Percentiles rank a stretch among this genome's conserved stretches.
Evolutionary conservation across 92 coral and sea anemone species (phyloP).

Genomic region (Meandrina meandrites): DNA sequence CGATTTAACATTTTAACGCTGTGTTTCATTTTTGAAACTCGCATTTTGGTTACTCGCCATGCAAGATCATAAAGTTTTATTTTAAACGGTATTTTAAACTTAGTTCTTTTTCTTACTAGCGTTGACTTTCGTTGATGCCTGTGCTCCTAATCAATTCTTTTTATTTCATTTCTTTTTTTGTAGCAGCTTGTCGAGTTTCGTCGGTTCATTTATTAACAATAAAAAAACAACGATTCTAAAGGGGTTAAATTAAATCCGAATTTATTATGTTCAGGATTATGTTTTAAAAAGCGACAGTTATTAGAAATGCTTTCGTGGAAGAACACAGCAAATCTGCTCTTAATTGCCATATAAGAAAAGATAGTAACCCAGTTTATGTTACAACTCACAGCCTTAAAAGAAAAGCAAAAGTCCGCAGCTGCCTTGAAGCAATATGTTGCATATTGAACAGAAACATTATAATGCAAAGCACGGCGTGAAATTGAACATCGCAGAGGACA

Average conservation of each 20-base stretch:
- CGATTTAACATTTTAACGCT: background rate
- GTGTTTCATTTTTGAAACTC: background rate
- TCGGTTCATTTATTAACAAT: background rate
- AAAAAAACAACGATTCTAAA: background rate
- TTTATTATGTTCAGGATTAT: too few species aligned
- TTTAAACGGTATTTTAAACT: background rate
- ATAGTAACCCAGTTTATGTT: background rate
- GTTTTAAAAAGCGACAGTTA: background rate
- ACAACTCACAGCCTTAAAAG: background rate
- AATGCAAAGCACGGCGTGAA: constrained; percentile 20
- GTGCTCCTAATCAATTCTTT: background rate
- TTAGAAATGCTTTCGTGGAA: background rate
- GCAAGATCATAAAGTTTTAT: background rate
- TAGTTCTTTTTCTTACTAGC: background rate
- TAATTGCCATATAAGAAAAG: background rate
- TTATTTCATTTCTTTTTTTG: background rate
- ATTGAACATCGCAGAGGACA: constrained; percentile 9
- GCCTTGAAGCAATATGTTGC: background rate
- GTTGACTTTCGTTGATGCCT: background rate
- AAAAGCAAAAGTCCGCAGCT: background rate
- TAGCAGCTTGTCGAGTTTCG: background rate
- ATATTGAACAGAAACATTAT: background rate
- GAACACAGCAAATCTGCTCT: background rate
- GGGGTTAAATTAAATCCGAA: background rate
- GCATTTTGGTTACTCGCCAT: background rate